Conservation (phyloP, 2,113 vertebrate genomes). For the Pimephales promelas region DNA sequence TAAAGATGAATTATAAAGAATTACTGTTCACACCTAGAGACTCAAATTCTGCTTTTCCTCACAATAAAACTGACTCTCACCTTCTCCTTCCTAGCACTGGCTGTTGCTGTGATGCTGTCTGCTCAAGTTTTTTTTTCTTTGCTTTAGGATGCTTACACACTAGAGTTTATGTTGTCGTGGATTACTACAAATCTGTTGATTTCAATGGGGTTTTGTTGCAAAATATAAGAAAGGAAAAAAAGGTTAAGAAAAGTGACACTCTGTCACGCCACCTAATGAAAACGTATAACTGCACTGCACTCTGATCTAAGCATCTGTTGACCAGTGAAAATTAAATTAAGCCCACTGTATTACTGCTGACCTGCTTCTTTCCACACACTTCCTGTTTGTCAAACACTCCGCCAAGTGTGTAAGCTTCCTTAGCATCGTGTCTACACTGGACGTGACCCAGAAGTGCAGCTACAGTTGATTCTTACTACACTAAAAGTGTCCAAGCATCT, state of each 20-base stretch:
- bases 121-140: slow-evolving; percentile 15
- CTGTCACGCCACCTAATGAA: neutral
- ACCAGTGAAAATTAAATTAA: neutral
- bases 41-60: neutral
- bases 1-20: neutral
- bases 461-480: neutral
- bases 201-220: neutral
- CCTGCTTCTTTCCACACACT: neutral
- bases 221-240: neutral
- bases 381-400: neutral
- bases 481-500: neutral
- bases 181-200: neutral
- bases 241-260: neutral
- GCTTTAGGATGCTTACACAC: slow-evolving; percentile 19
- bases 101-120: slow-evolving; percentile 36
- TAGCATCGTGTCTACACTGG: slow-evolving; percentile 13
- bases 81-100: slow-evolving; percentile 38
- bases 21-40: neutral
- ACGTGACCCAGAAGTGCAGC: neutral
- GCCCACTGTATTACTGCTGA: neutral
- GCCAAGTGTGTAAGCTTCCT: slow-evolving; percentile 11
- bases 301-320: neutral
- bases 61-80: neutral
- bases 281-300: neutral
- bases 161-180: neutral